Evolutionary conservation across 2,797 vertebrate species (phyloP).

Genomic region (Xerus rutilus): DNA sequence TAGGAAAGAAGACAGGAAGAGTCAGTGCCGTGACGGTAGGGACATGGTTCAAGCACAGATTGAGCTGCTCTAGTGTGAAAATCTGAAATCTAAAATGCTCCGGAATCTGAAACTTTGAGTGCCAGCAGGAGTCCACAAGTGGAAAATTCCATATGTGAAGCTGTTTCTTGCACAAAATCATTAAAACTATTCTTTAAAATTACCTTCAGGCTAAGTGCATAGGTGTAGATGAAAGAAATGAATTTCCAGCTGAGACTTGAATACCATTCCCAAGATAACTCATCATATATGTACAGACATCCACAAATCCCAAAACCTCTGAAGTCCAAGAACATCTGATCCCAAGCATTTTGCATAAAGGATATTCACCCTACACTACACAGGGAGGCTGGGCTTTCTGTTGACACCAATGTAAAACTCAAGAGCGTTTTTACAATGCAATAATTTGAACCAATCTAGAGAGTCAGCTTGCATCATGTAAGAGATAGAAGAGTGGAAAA

Average conservation of each 20-base stretch:
- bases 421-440: not conserved
- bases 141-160: not conserved
- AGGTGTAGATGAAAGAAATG: not conserved
- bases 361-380: too few species aligned
- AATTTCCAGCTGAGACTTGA: not conserved
- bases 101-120: not conserved
- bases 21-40: rapidly evolving
- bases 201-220: not conserved
- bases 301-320: not conserved
- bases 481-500: not conserved
- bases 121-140: not conserved
- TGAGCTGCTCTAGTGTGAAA: not conserved
- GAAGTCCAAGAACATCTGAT: not conserved
- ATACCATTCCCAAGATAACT: not conserved
- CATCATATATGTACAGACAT: not conserved
- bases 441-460: not conserved
- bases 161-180: not conserved
- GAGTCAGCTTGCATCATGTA: not conserved
- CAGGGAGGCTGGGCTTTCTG: not conserved
- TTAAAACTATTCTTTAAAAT: not conserved
- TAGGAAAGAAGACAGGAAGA: rapidly evolving
- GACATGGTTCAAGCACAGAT: rapidly evolving
- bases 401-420: too few species aligned
- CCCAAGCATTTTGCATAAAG: not conserved
- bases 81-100: not conserved